phyloP scores from a whole-genome alignment of 2,888 invertebrate genomes.

The Aleiodes leptofemur region DNA sequence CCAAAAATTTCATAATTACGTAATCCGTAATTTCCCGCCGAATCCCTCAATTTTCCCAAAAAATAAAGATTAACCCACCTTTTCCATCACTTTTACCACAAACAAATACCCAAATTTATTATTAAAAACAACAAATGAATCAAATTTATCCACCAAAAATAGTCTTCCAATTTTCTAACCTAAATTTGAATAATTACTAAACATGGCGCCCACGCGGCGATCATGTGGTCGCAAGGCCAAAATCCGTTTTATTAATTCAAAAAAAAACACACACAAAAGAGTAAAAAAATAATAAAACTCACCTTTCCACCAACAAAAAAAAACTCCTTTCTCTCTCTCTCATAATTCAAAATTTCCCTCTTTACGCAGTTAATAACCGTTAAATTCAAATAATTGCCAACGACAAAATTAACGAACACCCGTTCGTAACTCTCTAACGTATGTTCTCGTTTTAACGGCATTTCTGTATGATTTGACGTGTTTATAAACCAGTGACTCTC shows the following conservation, averaged over 20 bases:
- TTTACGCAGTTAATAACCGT: background rate
- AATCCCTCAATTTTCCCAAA: background rate
- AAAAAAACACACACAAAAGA: background rate
- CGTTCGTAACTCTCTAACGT: slow-evolving; percentile 2
- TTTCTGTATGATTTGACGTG: slow-evolving; percentile 5
- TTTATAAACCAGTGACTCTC: slow-evolving; percentile 23
- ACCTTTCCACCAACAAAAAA: background rate
- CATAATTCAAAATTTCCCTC: background rate
- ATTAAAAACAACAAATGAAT: background rate
- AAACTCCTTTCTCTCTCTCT: background rate
- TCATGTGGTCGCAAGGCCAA: slow-evolving; percentile 7
- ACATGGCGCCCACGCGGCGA: slow-evolving; percentile 23
- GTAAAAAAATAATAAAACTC: background rate
- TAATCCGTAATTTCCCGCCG: background rate
- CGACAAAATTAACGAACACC: slow-evolving; percentile 12
- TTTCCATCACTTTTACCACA: background rate
- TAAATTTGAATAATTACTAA: background rate
- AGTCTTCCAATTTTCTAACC: background rate
- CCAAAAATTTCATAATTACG: background rate
- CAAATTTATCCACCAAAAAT: background rate
- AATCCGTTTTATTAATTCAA: no score
- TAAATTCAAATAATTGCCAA: background rate
- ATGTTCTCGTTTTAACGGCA: background rate
- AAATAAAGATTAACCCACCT: background rate
- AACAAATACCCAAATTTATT: background rate